Conservation (phyloP, 2,888 invertebrate genomes). For the Pristionchus exspectatus region DNA sequence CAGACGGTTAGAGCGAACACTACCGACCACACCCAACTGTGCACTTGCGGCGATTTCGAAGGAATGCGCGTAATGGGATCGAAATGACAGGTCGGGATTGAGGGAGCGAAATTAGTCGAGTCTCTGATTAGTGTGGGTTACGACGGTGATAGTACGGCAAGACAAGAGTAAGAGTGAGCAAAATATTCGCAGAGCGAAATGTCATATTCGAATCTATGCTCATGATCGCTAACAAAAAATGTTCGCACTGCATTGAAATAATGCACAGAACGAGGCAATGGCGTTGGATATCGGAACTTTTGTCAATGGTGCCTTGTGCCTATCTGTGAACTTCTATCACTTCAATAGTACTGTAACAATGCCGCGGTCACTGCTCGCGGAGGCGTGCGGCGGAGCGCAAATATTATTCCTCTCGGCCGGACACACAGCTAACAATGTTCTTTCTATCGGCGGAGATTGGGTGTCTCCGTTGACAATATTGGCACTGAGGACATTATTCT, state of each 20-base stretch:
- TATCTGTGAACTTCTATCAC: no score
- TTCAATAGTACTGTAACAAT: neutral
- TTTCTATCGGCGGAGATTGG: neutral
- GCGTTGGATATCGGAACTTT: no score
- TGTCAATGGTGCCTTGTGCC: no score
- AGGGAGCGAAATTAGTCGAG: neutral
- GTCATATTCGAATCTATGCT: no score
- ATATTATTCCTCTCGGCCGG: neutral
- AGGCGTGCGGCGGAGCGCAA: neutral
- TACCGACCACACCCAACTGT: constrained; percentile 16
- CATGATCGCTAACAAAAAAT: no score
- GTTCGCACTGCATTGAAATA: no score
- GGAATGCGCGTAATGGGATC: no score
- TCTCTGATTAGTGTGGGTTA: neutral
- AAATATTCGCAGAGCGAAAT: no score
- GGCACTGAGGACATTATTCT: neutral
- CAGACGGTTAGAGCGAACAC: constrained; percentile 3
- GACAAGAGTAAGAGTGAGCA: no score
- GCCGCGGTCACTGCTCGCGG: neutral
- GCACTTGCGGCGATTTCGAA: neutral
- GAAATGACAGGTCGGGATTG: neutral
- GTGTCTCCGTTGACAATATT: neutral
- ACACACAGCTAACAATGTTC: neutral
- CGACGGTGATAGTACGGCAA: neutral
- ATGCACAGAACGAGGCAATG: no score